These are phyloP conservation scores for Dinothrombium tinctorium DNA, from an alignment of 1,140 invertebrate genomes.

Conservation along the genomic window DNA sequence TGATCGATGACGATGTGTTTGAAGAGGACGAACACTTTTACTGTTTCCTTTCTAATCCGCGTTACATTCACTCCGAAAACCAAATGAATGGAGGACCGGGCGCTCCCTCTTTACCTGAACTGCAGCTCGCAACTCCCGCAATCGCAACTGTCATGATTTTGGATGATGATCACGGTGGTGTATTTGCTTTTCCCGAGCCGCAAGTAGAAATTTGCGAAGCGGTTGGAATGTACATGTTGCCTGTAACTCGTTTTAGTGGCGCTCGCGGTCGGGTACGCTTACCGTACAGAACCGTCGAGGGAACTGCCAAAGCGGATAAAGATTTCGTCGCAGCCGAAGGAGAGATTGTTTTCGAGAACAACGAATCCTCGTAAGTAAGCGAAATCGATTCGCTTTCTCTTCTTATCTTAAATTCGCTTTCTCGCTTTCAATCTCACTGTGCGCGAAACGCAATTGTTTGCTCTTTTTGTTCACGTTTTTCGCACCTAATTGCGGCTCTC, in stretches of 20 bases:
- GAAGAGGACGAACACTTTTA: conserved; percentile 99
- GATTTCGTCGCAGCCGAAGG: conserved; percentile 63
- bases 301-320: conserved; percentile 62
- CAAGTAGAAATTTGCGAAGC: conserved; percentile 71
- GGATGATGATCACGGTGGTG: conserved; percentile 93
- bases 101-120: neutral
- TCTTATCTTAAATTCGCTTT: conserved; percentile 2
- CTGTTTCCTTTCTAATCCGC: conserved; percentile 32
- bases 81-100: conserved; percentile 11
- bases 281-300: conserved; percentile 74
- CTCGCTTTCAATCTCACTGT: too few species aligned
- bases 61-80: conserved; percentile 11
- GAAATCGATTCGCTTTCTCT: conserved; percentile 7
- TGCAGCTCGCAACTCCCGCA: conserved; percentile 43
- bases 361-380: conserved; percentile 81
- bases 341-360: conserved; percentile 80
- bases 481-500: too few species aligned
- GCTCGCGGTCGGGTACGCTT: conserved; percentile 70
- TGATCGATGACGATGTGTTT: conserved; percentile 96
- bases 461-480: too few species aligned
- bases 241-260: conserved; percentile 47
- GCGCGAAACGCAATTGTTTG: too few species aligned
- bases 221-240: conserved; percentile 54
- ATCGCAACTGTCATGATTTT: conserved; percentile 93
- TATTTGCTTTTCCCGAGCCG: conserved; percentile 69